Evolutionary conservation across 1,140 invertebrate species (phyloP).

Genomic region (Drosophila punjabiensis): DNA sequence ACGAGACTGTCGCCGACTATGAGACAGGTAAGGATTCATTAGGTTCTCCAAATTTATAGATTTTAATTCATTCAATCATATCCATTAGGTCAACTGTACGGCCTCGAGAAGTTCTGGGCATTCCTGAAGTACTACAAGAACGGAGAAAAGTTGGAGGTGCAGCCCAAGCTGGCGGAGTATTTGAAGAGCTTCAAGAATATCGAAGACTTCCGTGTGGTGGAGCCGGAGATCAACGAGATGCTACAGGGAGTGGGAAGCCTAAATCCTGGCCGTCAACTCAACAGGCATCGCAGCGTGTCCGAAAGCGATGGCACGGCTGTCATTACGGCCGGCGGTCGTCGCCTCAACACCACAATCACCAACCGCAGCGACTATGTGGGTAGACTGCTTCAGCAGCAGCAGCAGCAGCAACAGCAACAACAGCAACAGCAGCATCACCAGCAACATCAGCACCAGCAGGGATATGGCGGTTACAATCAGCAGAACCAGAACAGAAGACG

Average conservation of each 20-base stretch:
- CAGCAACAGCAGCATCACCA: slow-evolving; percentile 70
- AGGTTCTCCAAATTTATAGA: not conserved
- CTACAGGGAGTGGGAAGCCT: slow-evolving; percentile 85
- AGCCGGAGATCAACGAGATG: slow-evolving; percentile 88
- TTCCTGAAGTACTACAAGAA: slow-evolving; percentile 98
- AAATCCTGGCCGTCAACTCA: slow-evolving; percentile 85
- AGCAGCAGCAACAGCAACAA: slow-evolving; percentile 73
- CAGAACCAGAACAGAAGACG: slow-evolving; percentile 71
- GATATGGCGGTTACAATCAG: slow-evolving; percentile 66
- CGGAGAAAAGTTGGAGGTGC: slow-evolving; percentile 91
- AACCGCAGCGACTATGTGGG: slow-evolving; percentile 84
- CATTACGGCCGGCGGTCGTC: slow-evolving; percentile 65
- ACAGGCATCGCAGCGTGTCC: slow-evolving; percentile 88
- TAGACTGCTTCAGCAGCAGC: slow-evolving; percentile 73
- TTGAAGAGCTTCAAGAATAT: slow-evolving; percentile 96
- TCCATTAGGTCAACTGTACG: slow-evolving; percentile 96
- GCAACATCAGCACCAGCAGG: slow-evolving; percentile 48
- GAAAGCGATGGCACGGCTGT: slow-evolving; percentile 86
- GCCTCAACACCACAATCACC: slow-evolving; percentile 80
- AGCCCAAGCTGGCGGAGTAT: slow-evolving; percentile 92
- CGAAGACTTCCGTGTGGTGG: slow-evolving; percentile 96
- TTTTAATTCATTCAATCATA: not conserved
- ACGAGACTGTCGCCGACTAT: slow-evolving; percentile 96
- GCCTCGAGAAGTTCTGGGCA: slow-evolving; percentile 99
- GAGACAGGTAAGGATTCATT: slow-evolving; percentile 90